Percentiles rank a stretch among this genome's conserved stretches.
Evolutionary conservation across 2,113 vertebrate genomes (phyloP).

Genomic region (Vimba vimba): DNA sequence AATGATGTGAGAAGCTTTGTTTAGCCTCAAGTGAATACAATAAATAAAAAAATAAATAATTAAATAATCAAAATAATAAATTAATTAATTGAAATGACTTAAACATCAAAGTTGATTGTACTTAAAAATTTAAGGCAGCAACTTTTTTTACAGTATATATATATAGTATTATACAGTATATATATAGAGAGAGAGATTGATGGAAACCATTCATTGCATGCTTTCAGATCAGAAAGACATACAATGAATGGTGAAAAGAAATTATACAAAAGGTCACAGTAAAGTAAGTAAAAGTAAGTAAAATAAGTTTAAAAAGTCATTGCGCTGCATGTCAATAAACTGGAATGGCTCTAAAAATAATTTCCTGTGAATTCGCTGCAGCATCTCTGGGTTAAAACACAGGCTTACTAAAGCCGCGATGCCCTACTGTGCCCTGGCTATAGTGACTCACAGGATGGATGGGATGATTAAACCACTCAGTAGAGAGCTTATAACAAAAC

Average conservation of each 20-base stretch:
- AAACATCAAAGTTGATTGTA: no score
- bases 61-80: no score
- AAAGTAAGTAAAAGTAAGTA: background rate
- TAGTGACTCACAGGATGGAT: slow-evolving; percentile 24
- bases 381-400: slow-evolving; percentile 1
- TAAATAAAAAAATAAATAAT: no score
- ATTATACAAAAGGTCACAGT: background rate
- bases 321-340: background rate
- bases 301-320: background rate
- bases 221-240: background rate
- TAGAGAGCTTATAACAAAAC: slow-evolving; percentile 25
- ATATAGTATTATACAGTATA: no score
- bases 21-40: no score
- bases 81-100: no score
- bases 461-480: slow-evolving; percentile 27
- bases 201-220: background rate
- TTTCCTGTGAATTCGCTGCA: background rate
- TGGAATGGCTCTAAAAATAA: slow-evolving; percentile 6
- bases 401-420: slow-evolving; percentile 1
- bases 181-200: background rate
- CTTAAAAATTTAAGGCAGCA: no score
- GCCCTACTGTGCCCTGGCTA: slow-evolving; percentile 29
- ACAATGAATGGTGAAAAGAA: background rate
- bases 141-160: no score
- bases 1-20: no score